phyloP scores from a whole-genome alignment of 2,113 vertebrate species.

The Gymnarchus niloticus region DNA sequence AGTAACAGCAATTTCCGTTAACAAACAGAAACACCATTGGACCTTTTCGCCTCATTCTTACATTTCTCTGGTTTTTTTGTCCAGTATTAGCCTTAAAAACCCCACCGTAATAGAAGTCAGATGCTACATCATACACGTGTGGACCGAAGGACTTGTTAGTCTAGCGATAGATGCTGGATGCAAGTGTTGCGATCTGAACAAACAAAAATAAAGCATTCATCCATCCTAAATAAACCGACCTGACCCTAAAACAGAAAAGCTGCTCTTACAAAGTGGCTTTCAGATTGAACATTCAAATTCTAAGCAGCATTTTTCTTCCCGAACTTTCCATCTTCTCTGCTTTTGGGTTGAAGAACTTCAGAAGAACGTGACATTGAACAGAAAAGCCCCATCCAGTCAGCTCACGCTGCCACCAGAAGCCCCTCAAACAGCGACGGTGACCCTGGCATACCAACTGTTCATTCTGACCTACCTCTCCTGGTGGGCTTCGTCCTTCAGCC shows the following conservation, averaged over 20 bases:
- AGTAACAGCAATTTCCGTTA: slow-evolving; percentile 3
- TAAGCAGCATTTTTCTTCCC: not conserved
- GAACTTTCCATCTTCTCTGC: not conserved
- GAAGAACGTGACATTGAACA: not conserved
- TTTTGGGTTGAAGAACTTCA: not conserved
- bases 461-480: not conserved
- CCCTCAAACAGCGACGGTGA: not conserved
- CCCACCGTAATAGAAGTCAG: not conserved
- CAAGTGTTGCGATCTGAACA: not conserved
- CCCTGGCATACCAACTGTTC: not conserved
- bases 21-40: slow-evolving; percentile 1
- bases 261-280: not conserved
- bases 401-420: not conserved
- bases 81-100: not conserved
- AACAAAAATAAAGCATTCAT: slow-evolving; percentile 1
- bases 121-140: not conserved
- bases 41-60: not conserved
- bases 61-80: not conserved
- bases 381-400: not conserved
- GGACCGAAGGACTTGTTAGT: not conserved
- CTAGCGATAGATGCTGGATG: not conserved
- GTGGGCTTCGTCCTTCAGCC: not conserved
- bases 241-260: not conserved
- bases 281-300: not conserved
- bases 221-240: not conserved